These are phyloP conservation scores for Entomobrya multifasciata DNA, from an alignment of 2,888 invertebrate genomes.

Conservation along the genomic window DNA sequence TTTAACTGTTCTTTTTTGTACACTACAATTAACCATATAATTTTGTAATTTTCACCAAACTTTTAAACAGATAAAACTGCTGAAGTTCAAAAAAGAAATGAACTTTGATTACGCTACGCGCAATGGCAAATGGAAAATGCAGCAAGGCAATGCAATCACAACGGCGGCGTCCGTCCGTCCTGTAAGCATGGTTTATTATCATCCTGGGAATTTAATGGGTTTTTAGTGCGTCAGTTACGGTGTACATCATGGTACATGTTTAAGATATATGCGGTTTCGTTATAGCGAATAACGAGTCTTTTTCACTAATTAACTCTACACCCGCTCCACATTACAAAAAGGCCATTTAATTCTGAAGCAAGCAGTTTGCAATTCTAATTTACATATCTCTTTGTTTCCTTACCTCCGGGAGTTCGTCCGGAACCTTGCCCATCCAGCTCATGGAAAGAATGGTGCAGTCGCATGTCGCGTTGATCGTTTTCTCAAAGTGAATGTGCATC, in stretches of 20 bases:
- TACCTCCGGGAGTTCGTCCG: conserved; percentile 96
- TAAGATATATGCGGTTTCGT: too few relatives aligned
- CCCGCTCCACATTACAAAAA: neutral
- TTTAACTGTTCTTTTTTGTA: too few relatives aligned
- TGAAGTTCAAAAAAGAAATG: neutral
- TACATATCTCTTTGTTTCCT: conserved; percentile 80
- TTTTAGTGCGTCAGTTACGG: neutral
- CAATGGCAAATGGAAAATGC: too few relatives aligned
- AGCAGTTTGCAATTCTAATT: neutral
- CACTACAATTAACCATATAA: too few relatives aligned
- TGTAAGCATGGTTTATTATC: neutral
- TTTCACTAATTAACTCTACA: neutral
- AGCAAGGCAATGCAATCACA: neutral
- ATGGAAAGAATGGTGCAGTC: conserved; percentile 96
- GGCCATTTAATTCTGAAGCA: neutral
- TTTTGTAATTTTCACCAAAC: too few relatives aligned
- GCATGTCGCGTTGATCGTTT: conserved; percentile 95
- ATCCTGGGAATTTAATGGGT: neutral
- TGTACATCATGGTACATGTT: too few relatives aligned
- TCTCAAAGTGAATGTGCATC: conserved; percentile 98
- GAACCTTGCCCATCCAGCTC: conserved; percentile 99
- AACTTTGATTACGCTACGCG: too few relatives aligned
- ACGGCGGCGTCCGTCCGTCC: neutral
- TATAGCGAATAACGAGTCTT: too few relatives aligned
- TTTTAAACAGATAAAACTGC: neutral